Evolutionary conservation across 2,888 invertebrate species (phyloP).

Genomic region (Apodemia duryi): DNA sequence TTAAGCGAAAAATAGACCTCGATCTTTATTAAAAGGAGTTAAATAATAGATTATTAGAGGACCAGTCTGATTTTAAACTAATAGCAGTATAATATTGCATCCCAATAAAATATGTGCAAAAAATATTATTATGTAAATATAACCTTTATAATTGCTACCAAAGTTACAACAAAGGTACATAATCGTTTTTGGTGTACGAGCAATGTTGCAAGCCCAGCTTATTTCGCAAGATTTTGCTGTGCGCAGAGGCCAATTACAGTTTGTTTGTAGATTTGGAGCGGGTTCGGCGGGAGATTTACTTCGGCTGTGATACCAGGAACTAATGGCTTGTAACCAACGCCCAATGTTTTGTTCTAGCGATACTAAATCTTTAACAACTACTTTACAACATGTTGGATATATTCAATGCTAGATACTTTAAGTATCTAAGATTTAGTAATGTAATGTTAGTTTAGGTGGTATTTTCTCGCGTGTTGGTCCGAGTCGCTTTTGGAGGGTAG

Average conservation of each 20-base stretch:
- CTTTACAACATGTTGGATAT: too few species aligned
- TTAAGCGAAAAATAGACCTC: too few species aligned
- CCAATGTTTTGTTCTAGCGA: constrained; percentile 21
- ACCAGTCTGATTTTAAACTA: too few species aligned
- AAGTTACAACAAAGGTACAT: neutral
- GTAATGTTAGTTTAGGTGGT: too few species aligned
- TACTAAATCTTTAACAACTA: constrained; percentile 14
- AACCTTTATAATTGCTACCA: neutral
- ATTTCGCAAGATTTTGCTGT: constrained; percentile 43
- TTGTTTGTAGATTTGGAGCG: constrained; percentile 49
- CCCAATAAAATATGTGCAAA: too few species aligned
- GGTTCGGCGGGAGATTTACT: constrained; percentile 48
- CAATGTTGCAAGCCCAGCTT: constrained; percentile 28
- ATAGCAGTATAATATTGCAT: too few species aligned
- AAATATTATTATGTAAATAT: neutral
- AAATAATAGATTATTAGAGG: too few species aligned
- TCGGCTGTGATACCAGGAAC: constrained; percentile 45
- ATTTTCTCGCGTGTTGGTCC: too few species aligned
- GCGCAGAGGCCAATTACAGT: constrained; percentile 46
- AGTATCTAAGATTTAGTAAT: neutral
- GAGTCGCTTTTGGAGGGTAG: too few species aligned
- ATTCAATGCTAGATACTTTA: neutral
- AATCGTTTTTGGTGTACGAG: neutral
- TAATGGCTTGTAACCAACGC: constrained; percentile 38
- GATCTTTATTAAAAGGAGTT: too few species aligned